A percentile compares a stretch with the other conserved stretches of the same genome.
Evolutionary conservation across 2,113 vertebrate species (phyloP).

Genomic region (Anoplopoma fimbria): DNA sequence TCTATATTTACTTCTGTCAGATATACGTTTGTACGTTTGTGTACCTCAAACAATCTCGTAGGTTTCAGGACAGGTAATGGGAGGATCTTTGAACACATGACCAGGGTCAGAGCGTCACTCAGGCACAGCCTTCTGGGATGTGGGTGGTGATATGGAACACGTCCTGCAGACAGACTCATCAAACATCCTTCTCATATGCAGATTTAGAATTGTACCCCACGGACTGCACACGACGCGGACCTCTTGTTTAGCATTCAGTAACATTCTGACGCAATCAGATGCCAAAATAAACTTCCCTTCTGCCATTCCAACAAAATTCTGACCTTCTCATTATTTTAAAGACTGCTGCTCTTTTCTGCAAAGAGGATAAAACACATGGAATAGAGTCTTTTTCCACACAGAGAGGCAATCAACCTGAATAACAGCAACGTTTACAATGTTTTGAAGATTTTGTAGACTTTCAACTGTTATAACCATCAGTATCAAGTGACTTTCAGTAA

Average conservation of each 20-base stretch:
- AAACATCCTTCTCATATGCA: conserved; percentile 71
- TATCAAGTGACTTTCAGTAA: conserved; percentile 69
- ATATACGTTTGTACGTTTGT: conserved; percentile 29
- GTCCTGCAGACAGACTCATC: conserved; percentile 58
- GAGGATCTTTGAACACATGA: conserved; percentile 47
- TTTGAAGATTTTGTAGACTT: conserved; percentile 73
- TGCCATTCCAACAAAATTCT: conserved; percentile 63
- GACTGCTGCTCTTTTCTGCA: conserved; percentile 57
- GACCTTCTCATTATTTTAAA: conserved; percentile 72
- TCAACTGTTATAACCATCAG: conserved; percentile 58
- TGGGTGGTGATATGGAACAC: conserved; percentile 35
- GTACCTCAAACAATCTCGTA: conserved; percentile 24
- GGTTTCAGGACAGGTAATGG: conserved; percentile 19
- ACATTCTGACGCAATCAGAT: conserved; percentile 60
- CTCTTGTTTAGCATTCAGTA: conserved; percentile 72
- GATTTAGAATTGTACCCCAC: conserved; percentile 63
- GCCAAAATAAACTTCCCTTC: conserved; percentile 71
- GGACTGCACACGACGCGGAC: conserved; percentile 50
- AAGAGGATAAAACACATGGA: conserved; percentile 44
- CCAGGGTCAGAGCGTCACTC: conserved; percentile 33
- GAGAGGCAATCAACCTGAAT: conserved; percentile 60
- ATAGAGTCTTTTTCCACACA: conserved; percentile 38
- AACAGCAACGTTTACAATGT: conserved; percentile 73
- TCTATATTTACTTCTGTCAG: conserved; percentile 30
- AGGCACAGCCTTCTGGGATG: conserved; percentile 51